Percentiles rank a stretch among this genome's conserved stretches.
These are phyloP conservation scores for Cylloceria caligata DNA, from an alignment of 2,888 invertebrate species.

Conservation along the genomic window DNA sequence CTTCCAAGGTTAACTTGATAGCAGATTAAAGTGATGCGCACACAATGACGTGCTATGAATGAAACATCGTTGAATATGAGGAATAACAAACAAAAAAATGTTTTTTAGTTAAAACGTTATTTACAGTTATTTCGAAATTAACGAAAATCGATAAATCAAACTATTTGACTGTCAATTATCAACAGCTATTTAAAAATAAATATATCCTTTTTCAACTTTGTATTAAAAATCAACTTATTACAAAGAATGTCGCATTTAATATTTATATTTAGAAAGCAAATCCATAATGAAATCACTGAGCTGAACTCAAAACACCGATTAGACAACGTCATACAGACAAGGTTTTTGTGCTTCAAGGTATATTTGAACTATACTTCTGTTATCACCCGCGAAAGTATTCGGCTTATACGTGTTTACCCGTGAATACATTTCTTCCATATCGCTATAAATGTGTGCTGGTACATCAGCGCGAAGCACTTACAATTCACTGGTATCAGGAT, in stretches of 20 bases:
- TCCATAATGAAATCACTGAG: not conserved
- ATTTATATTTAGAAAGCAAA: no score
- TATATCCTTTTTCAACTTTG: no score
- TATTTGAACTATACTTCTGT: not conserved
- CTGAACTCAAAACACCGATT: no score
- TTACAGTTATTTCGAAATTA: no score
- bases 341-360: not conserved
- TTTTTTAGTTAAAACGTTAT: no score
- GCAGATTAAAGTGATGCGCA: not conserved
- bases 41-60: not conserved
- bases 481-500: constrained; percentile 7
- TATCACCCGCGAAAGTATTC: not conserved
- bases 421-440: not conserved
- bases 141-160: not conserved
- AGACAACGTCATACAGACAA: not conserved
- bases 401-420: not conserved
- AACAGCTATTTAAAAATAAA: no score
- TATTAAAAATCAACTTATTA: no score
- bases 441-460: not conserved
- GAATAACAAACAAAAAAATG: not conserved
- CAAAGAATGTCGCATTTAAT: no score
- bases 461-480: not conserved
- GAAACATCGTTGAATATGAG: not conserved
- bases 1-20: not conserved
- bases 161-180: not conserved